phyloP scores from a whole-genome alignment of 2,797 vertebrate genomes.

The Emys orbicularis region DNA sequence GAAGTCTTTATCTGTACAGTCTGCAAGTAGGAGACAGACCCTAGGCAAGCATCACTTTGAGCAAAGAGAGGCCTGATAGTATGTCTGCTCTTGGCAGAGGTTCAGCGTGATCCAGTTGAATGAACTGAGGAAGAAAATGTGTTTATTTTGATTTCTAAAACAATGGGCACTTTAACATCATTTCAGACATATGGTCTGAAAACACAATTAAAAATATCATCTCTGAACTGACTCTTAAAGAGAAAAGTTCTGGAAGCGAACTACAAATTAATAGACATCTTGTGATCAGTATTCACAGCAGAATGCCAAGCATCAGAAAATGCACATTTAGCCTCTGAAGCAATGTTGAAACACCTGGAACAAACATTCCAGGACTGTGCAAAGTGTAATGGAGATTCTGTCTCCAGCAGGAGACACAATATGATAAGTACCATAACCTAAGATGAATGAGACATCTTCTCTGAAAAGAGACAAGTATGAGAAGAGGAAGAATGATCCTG shows the following conservation, averaged over 20 bases:
- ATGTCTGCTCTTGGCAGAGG: not conserved
- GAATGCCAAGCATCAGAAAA: not conserved
- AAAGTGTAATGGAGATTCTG: accelerated
- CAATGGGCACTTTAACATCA: not conserved
- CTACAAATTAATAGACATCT: not conserved
- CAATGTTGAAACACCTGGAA: not conserved
- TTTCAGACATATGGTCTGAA: not conserved
- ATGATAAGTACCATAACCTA: not conserved
- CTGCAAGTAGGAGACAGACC: not conserved
- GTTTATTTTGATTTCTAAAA: not conserved
- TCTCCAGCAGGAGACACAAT: not conserved
- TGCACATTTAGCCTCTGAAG: not conserved
- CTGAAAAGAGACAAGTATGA: not conserved
- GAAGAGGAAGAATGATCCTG: not conserved
- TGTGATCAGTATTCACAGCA: not conserved
- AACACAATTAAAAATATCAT: not conserved
- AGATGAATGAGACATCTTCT: not conserved
- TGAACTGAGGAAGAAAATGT: not conserved
- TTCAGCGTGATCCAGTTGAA: not conserved
- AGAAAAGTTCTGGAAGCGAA: not conserved
- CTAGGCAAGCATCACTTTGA: not conserved
- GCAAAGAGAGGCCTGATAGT: not conserved
- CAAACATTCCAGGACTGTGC: accelerated
- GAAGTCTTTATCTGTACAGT: not conserved
- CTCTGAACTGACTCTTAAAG: not conserved